Evolutionary conservation across 2,888 invertebrate species (phyloP).

Genomic region (Agonum fuliginosum): DNA sequence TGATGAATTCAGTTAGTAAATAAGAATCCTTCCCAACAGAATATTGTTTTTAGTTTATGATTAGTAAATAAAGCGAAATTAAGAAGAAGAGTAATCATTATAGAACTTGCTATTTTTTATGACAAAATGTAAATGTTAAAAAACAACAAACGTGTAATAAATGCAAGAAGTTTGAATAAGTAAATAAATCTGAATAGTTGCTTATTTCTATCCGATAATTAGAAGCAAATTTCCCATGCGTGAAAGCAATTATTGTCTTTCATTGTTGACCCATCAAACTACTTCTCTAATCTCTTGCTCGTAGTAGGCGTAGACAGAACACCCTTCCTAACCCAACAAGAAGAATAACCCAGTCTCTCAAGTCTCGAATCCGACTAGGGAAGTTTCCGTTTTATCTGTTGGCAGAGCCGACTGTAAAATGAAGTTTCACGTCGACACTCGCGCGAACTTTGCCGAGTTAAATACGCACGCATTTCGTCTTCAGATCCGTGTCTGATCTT

Average conservation of each 20-base stretch:
- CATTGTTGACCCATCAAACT: conserved; percentile 31
- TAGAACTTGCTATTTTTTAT: no score
- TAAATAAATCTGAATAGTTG: no score
- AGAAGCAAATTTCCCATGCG: no score
- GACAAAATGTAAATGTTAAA: no score
- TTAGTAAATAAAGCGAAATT: no score
- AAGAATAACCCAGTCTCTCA: conserved; percentile 29
- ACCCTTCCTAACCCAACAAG: not conserved
- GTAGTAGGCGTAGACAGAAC: conserved; percentile 2
- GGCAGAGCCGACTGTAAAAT: conserved; percentile 9
- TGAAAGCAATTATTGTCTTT: conserved; percentile 36
- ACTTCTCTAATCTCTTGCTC: not conserved
- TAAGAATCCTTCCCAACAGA: no score
- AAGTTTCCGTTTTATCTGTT: conserved; percentile 35
- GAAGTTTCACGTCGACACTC: conserved; percentile 29
- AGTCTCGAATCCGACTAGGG: conserved; percentile 10
- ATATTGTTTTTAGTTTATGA: no score
- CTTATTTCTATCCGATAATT: no score
- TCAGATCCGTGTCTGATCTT: not conserved
- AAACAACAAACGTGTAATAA: no score
- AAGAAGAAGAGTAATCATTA: no score
- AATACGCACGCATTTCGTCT: conserved; percentile 2
- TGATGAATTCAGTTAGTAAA: no score
- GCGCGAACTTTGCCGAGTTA: not conserved
- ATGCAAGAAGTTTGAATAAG: no score